phyloP scores from a whole-genome alignment of 2,888 invertebrate genomes.

The Dione vanillae region DNA sequence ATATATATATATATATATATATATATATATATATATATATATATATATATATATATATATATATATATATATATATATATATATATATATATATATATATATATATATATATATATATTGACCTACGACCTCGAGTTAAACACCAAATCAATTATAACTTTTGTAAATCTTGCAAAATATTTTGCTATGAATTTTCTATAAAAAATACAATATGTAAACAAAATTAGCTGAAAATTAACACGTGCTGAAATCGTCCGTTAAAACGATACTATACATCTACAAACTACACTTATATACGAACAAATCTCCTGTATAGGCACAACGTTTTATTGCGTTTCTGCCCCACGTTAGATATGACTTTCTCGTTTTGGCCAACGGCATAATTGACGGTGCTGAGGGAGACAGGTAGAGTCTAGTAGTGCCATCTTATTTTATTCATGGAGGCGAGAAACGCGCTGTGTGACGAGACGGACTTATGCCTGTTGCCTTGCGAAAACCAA shows the following conservation, averaged over 20 bases:
- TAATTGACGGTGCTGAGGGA: slow-evolving; percentile 55
- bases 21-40: not conserved
- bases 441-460: slow-evolving; percentile 59
- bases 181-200: too few relatives aligned
- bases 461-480: slow-evolving; percentile 63
- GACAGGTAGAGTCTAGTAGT: slow-evolving; percentile 64
- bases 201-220: slow-evolving; percentile 58
- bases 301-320: slow-evolving; percentile 70
- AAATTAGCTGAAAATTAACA: slow-evolving; percentile 74
- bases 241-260: slow-evolving; percentile 58
- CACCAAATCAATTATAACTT: too few relatives aligned
- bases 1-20: not conserved
- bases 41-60: not conserved
- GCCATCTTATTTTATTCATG: slow-evolving; percentile 76
- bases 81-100: not conserved
- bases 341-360: slow-evolving; percentile 52
- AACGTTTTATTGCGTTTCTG: slow-evolving; percentile 74
- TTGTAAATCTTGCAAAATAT: not conserved
- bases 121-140: too few relatives aligned
- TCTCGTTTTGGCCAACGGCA: slow-evolving; percentile 58
- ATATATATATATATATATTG: not conserved
- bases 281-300: slow-evolving; percentile 59
- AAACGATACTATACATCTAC: slow-evolving; percentile 67
- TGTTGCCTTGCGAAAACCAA: slow-evolving; percentile 60
- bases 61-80: not conserved